Evolutionary conservation across 2,888 invertebrate genomes (phyloP).

Genomic region (Itoplectis maculator): DNA sequence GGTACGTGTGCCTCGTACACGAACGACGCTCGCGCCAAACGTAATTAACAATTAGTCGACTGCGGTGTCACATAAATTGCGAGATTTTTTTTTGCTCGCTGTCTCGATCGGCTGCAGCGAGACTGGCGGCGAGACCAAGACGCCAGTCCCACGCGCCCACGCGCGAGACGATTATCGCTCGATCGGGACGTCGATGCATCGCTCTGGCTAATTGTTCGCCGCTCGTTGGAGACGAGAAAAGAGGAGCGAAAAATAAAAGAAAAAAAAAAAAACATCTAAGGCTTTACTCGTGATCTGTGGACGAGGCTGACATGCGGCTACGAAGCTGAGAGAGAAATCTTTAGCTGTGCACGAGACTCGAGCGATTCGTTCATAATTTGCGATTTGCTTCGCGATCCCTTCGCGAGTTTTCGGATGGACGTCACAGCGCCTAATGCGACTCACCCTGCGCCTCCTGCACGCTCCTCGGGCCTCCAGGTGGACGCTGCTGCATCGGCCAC

Average conservation of each 20-base stretch:
- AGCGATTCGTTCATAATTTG: background rate
- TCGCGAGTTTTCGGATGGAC: background rate
- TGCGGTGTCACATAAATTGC: slow-evolving; percentile 53
- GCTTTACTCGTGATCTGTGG: background rate
- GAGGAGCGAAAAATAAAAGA: slow-evolving; percentile 1
- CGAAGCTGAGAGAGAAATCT: no score
- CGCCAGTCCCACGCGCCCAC: slow-evolving; percentile 22
- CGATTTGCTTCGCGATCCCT: background rate
- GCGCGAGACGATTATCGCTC: background rate
- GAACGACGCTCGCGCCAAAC: slow-evolving; percentile 29
- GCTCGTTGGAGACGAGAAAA: slow-evolving; percentile 7
- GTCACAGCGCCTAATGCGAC: background rate
- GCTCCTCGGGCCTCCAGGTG: background rate
- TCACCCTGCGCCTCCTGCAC: background rate
- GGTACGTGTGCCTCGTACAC: background rate
- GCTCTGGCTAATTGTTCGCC: slow-evolving; percentile 32
- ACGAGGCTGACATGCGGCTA: background rate
- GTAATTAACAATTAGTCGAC: slow-evolving; percentile 71
- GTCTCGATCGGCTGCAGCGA: background rate
- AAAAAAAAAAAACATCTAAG: background rate
- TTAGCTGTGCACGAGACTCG: background rate
- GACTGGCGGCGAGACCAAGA: no score
- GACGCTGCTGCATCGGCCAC: background rate
- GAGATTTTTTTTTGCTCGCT: slow-evolving; percentile 51
- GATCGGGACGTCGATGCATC: slow-evolving; percentile 17